Evolutionary conservation across 2,888 invertebrate genomes (phyloP), one percentile per base, ranked within the genome.

Genomic region (Pyrgus malvae): DNA sequence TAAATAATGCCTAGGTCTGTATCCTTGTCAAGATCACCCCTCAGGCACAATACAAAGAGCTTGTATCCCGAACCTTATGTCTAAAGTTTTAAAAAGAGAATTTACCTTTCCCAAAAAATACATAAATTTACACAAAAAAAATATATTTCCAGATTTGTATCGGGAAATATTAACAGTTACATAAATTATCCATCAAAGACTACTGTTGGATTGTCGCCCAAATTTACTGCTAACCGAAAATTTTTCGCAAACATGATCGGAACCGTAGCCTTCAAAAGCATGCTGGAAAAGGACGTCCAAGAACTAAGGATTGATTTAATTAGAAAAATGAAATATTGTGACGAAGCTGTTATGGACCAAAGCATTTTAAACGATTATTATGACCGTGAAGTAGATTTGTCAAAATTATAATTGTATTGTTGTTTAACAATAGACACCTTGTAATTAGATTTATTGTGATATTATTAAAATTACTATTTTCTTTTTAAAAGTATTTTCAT

Each of bases 201-300:
- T 0, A 88, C 88, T 1, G 78, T 88, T 8, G 88, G 87, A 1
- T 72, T 72, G 33, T 72, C 76, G 1, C 79, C 77, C 9, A 77
- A 74, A 59, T 80, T 78, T 59, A 83, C 83, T 2, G 67, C 56
- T n/a, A 85, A 88, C 57, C 70, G 84, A 23, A 85, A 82, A 48
- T 87, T 81, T 65, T 85, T 89, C 48, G 81, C 83, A 5, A 86
- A 89, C 58, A 62, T 89, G 64, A 68, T 89, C 21, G 65, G 65
- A 19, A 73, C 79, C 19, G 48, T 68, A 0, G 70, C 60, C 0
- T 88, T 87, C 50, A 83, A 77, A 65, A 70, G 71, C 16, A 76
- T 79, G 70, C 27, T 87, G n/a, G 65, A 61, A n/a, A 69, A 62
- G 23, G 86, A 89, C 56, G 60, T 68, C 41, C 66, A 70, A 1